A percentile compares a stretch with the other conserved stretches of the same genome.
Conservation (phyloP, 2,113 vertebrate genomes). For the Synodontis membranacea region DNA sequence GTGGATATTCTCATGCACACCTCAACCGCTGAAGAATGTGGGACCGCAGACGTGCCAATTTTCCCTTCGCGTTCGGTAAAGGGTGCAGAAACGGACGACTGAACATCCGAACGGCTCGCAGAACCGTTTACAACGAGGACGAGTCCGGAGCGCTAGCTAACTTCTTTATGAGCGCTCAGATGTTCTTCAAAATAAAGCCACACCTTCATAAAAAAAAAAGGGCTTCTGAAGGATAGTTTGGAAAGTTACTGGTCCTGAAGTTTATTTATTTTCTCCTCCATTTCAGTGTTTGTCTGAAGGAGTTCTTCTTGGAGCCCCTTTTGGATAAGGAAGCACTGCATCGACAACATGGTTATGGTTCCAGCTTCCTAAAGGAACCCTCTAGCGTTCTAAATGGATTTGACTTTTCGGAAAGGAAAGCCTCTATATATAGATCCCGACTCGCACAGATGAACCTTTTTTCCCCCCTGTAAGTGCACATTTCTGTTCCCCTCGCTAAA, state of each 20-base stretch:
- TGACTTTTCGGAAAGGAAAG: not conserved
- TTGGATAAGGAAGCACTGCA: not conserved
- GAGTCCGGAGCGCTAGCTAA: not conserved
- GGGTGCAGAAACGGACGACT: slow-evolving; percentile 5
- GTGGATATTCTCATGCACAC: slow-evolving; percentile 44
- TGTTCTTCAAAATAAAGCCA: not conserved
- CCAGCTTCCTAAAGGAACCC: not conserved
- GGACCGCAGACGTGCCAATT: not conserved
- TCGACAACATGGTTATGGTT: not conserved
- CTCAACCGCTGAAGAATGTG: slow-evolving; percentile 25
- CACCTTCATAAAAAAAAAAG: not conserved
- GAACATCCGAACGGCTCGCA: not conserved
- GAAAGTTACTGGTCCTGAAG: not conserved
- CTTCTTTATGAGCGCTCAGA: not conserved
- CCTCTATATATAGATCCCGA: not conserved
- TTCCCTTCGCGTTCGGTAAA: not conserved
- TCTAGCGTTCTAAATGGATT: too few relatives aligned
- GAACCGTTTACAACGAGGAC: not conserved
- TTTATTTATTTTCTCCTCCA: too few relatives aligned
- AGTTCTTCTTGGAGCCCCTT: not conserved
- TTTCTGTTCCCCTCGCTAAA: not conserved
- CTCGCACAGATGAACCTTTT: not conserved
- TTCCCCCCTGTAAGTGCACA: not conserved
- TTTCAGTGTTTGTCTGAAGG: too few relatives aligned
- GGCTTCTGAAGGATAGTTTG: not conserved